Base-by-base conservation (phyloP, 2,797 vertebrate species). In the Geotria australis region DNA sequence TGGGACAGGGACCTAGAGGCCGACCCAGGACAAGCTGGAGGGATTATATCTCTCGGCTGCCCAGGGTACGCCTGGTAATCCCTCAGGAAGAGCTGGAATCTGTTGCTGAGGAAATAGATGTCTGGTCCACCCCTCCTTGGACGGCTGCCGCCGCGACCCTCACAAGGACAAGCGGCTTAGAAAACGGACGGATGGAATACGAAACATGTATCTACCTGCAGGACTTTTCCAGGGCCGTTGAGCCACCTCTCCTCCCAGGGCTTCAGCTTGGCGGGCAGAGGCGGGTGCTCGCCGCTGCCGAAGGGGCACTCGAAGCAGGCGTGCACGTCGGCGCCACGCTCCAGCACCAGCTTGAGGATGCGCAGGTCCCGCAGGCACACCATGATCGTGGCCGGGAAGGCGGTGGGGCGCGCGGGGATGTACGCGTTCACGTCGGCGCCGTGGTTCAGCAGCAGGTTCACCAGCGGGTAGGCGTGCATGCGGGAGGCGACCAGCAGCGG, bases 311-410 rank as follows among this genome's bases (percentile, higher is more conserved):
- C 65, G 55, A 96, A 96, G 68, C 88, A 95, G 56, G 83, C 70
- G 10, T 63, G 61, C 8, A 79, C 83, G 0, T 85, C 68, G 24
- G 81, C 82, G 57, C 84, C 88, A 1, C 79, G 70, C 72, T 89
- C 84, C 66, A 95, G 70, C 59, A 95, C 69, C 63, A 77, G 84
- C 64, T 88, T 93, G 61, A 96, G 72, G 71, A 93, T 62, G 0
- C 73, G 60, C 58, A 88, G 73, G 63, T 77, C 78, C 68, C 82
- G 84, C 78, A 88, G 79, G 12, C 77, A 74, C 70, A 96, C 85
- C 80, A 95, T 79, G 64, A 86, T 74, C 47, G 80, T 71, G 3
- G 81, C 80, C 0, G 89, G 88, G 69, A 95, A 96, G 55, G 78
- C 60, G 24, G 83, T 86, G 56, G 80, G 85, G 59, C 83, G 81